phyloP scores from a whole-genome alignment of 35 echinoderm and acorn worm species.

The Nesometra sesokonis region DNA sequence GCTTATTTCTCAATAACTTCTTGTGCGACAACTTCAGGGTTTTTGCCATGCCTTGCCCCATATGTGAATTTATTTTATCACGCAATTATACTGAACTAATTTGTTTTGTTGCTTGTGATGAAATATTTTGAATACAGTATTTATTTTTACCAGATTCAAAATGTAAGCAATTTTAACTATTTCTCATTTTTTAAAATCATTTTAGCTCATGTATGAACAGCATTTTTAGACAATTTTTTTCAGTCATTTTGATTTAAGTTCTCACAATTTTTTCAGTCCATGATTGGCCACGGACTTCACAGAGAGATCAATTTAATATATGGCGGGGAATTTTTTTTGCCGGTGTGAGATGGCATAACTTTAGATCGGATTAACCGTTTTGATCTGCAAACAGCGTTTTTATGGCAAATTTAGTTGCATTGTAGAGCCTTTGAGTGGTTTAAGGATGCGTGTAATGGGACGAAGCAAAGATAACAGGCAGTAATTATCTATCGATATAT shows the following conservation, averaged over 20 bases:
- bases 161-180: too few relatives aligned
- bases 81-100: too few relatives aligned
- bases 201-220: too few relatives aligned
- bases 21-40: too few relatives aligned
- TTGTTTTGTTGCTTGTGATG: too few relatives aligned
- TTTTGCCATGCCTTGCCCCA: too few relatives aligned
- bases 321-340: neutral
- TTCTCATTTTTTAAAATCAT: too few relatives aligned
- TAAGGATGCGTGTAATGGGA: neutral
- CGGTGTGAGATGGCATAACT: neutral
- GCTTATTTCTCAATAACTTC: too few relatives aligned
- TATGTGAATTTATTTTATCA: too few relatives aligned
- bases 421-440: neutral
- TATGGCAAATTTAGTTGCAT: neutral
- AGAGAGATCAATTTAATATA: neutral
- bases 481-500: neutral
- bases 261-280: neutral
- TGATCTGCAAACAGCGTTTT: neutral
- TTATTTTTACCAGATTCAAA: too few relatives aligned
- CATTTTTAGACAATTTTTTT: too few relatives aligned
- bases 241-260: neutral
- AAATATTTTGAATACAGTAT: too few relatives aligned
- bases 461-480: neutral
- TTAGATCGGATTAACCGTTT: neutral
- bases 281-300: neutral